These are phyloP conservation scores for Drosophila ficusphila DNA, from an alignment of 1,140 invertebrate species.

Conservation along the genomic window DNA sequence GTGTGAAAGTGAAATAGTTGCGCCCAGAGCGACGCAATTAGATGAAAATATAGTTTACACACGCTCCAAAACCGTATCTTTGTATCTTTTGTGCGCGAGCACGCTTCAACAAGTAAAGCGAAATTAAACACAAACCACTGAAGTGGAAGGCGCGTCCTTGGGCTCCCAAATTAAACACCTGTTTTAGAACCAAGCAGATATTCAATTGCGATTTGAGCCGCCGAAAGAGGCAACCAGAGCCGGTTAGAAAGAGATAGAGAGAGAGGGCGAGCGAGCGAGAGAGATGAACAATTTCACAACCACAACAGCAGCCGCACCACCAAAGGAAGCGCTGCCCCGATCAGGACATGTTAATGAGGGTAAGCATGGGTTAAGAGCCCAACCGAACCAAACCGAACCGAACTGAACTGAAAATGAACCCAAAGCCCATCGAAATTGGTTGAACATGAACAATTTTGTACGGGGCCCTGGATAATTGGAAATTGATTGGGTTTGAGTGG, in stretches of 20 bases:
- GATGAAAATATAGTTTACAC: conserved; percentile 53
- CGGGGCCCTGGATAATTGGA: conserved; percentile 46
- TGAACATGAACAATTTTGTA: conserved; percentile 48
- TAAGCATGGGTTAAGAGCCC: conserved; percentile 47
- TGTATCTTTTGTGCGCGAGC: conserved; percentile 10
- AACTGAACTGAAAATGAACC: too few relatives aligned
- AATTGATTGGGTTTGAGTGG: conserved; percentile 46
- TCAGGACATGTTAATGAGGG: conserved; percentile 82
- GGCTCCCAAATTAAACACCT: conserved; percentile 66
- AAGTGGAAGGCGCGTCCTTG: conserved; percentile 73
- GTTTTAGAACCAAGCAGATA: conserved; percentile 28
- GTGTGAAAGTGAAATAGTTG: conserved; percentile 76
- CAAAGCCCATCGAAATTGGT: conserved; percentile 34
- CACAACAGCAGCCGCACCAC: conserved; percentile 67
- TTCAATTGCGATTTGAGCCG: background rate
- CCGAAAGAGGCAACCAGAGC: background rate
- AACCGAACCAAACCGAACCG: background rate
- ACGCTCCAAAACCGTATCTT: conserved; percentile 4
- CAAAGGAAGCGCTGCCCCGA: conserved; percentile 77
- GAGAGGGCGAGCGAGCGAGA: conserved; percentile 1
- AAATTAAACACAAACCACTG: conserved; percentile 24
- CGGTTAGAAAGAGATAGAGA: background rate
- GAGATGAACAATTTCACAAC: conserved; percentile 83
- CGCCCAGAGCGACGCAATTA: conserved; percentile 66
- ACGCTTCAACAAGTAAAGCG: conserved; percentile 56